Evolutionary conservation across 2,888 invertebrate genomes (phyloP), one percentile per base, ranked within the genome.

Genomic region (Athalia cordata): DNA sequence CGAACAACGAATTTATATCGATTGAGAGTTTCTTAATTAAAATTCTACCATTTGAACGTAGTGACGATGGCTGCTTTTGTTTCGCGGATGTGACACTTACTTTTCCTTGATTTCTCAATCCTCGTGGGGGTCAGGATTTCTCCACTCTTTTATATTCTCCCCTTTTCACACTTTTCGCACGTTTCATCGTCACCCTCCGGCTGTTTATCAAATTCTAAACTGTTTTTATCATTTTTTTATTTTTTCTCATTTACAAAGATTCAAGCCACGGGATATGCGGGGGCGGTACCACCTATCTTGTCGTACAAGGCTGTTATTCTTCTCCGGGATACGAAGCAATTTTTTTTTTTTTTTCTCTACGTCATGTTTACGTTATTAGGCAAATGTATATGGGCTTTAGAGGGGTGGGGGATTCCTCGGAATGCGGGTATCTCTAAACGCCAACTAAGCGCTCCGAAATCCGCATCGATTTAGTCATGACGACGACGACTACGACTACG

Each of bases 361-460:
- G 15, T 47, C 79, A 68, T 86, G 85, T 86, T 86, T 86, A 85
- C 84, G 84, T 86, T 87, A 86, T 87, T 85, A 86, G 87, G 85
- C 85, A 87, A 87, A 86, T 85, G 85, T 70, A 57, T 57, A 50
- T 64, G 70, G 70, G 52, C 13, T 9, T 43, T 52, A 5, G 7
- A 7, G 45, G 57, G 43, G 59, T 13, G 70, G 13, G n/a, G 45
- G 45, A 70, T 70, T 50, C 79, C 77, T 68, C 70, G 78, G 80
- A 78, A 87, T 87, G 88, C 86, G 87, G 88, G 74, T 75, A 61
- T 62, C 74, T 75, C 85, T 86, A 84, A 88, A 85, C 83, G 86
- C 83, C 85, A 84, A 85, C 84, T 85, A 85, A 88, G 86, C 87
- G 82, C 82, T 82, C 80, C 83, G 84, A 84, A 86, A 86, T 87